Evolutionary conservation across 2,113 vertebrate species (phyloP), one percentile per base, ranked within the genome.

Genomic region (Irena cyanogastra): DNA sequence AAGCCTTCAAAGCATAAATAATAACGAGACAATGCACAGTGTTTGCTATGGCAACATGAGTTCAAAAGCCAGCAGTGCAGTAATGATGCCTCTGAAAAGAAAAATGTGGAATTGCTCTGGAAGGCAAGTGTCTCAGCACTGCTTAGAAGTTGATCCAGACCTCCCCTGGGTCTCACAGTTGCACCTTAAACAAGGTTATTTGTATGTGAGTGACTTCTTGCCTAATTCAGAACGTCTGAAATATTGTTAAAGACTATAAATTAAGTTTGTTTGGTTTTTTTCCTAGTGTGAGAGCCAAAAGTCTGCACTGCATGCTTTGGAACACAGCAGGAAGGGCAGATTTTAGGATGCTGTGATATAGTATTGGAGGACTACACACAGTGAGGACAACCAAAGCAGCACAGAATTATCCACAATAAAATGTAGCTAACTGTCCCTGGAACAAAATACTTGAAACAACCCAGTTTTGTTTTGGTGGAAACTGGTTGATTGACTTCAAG

Each of bases 1-100:
- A 81, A 94, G 4, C 66, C 50, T 94, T 92, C 50, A 92, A 90
- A 95, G n/a, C 45, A 77, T 35, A 94, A 93, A 70, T 86, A 84
- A 85, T 57, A 72, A 53, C 0, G 2, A 83, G 82, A 86, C 53
- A 72, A 85, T 50, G 49, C 0, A 0, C 42, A 80, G 17, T 9
- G 33, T 79, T 94, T 92, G 66, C 90, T 92, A 94, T 88, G 80
- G 76, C 75, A 94, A 93, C 83, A 4, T 65, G 42, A 77, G 71
- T 83, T 90, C 63, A 88, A 66, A 95, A 90, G 66, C 45, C 64
- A 83, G 59, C 26, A 50, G 70, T 54, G 37, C 23, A 20, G 54
- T 70, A 90, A 86, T 57, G 50, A 77, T 74, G 56, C 8, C 18
- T 90, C 90, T 80, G 90, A 92, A 86, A 50, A 88, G 37, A 83